Percentiles rank a stretch among this genome's conserved stretches.
Conservation (phyloP, 2,113 vertebrate genomes). For the Crotalus helleri region DNA sequence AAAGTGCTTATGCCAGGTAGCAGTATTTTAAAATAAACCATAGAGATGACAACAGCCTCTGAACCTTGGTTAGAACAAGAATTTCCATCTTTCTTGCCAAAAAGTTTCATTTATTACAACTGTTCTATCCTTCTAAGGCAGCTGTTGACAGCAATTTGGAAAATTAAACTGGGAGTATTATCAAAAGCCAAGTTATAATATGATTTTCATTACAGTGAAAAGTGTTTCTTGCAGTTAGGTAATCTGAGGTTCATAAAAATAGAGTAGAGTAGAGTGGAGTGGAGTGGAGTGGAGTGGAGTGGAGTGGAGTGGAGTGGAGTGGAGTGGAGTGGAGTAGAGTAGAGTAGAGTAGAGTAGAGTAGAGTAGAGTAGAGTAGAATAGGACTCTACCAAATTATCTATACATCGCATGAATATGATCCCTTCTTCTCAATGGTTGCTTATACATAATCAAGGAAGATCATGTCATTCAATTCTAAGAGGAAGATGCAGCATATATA, state of each 20-base stretch:
- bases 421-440: neutral
- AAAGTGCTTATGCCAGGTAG: constrained; percentile 55
- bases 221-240: constrained; percentile 31
- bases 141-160: constrained; percentile 66
- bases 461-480: neutral
- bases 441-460: neutral
- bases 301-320: no score
- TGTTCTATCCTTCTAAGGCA: constrained; percentile 58
- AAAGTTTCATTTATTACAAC: constrained; percentile 62
- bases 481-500: neutral
- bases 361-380: neutral
- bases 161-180: constrained; percentile 66
- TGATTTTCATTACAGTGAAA: constrained; percentile 56
- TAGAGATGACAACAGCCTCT: constrained; percentile 54
- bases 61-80: constrained; percentile 63
- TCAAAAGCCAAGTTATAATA: constrained; percentile 57
- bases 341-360: neutral
- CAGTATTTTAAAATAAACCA: constrained; percentile 44
- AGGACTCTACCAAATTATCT: neutral
- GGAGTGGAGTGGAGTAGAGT: neutral
- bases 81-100: constrained; percentile 62
- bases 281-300: neutral
- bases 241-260: constrained; percentile 43
- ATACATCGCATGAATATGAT: neutral
- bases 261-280: neutral